These are phyloP conservation scores for Rhinoraja longicauda DNA, from an alignment of 2,797 vertebrate genomes.

Conservation along the genomic window DNA sequence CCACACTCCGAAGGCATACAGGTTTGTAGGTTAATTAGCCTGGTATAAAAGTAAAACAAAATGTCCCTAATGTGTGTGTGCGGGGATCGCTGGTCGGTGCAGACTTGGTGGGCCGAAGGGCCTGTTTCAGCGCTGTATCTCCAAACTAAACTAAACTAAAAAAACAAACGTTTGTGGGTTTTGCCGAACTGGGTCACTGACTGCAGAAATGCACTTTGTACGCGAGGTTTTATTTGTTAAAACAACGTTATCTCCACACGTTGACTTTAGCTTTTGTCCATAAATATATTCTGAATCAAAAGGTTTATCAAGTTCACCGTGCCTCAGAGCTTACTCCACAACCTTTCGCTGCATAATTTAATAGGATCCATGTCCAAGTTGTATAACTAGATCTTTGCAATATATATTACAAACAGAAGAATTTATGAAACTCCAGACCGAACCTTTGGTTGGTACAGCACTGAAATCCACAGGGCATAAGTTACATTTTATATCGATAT, in stretches of 20 bases:
- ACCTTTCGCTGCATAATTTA: not conserved
- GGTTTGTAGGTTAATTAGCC: too few species aligned
- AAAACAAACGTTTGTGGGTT: not conserved
- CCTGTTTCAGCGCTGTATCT: too few species aligned
- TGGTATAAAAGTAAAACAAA: too few species aligned
- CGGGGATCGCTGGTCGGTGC: too few species aligned
- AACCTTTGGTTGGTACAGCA: not conserved
- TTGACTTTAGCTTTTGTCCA: not conserved
- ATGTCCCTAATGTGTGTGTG: too few species aligned
- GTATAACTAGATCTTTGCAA: not conserved
- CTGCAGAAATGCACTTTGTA: constrained; percentile 20
- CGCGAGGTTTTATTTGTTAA: not conserved
- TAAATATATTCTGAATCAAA: not conserved
- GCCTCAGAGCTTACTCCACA: not conserved
- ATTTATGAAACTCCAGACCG: not conserved
- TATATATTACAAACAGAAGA: not conserved
- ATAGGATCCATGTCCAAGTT: not conserved
- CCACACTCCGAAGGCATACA: too few species aligned
- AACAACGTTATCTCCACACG: not conserved
- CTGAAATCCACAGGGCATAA: not conserved
- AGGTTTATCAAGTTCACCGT: constrained; percentile 28
- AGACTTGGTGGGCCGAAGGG: too few species aligned
- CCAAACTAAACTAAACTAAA: too few species aligned
- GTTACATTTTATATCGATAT: too few species aligned
- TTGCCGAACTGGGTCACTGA: not conserved